A percentile compares a stretch with the other conserved stretches of the same genome.
These are phyloP conservation scores for Rotaria macrura DNA, from an alignment of 2,888 invertebrate genomes.

Conservation along the genomic window DNA sequence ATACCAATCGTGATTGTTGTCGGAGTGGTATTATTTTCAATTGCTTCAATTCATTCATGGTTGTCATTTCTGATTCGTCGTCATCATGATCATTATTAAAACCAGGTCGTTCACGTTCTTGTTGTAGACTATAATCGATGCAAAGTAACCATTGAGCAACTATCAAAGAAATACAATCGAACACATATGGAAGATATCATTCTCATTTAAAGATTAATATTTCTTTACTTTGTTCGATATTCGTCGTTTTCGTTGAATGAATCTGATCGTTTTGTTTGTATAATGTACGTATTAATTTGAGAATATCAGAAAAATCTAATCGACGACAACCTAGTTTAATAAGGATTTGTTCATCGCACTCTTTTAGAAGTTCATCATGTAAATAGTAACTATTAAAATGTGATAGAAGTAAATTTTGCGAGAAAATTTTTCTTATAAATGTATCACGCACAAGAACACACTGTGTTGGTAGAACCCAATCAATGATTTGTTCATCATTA, in stretches of 20 bases:
- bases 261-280: background rate
- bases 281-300: background rate
- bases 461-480: slow-evolving; percentile 13
- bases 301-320: background rate
- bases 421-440: slow-evolving; percentile 20
- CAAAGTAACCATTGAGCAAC: background rate
- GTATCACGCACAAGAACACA: slow-evolving; percentile 23
- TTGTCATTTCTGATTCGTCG: background rate
- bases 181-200: no score
- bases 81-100: background rate
- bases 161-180: background rate
- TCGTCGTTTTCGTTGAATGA: background rate
- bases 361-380: slow-evolving; percentile 38
- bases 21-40: background rate
- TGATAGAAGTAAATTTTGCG: background rate
- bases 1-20: background rate
- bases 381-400: slow-evolving; percentile 44
- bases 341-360: background rate
- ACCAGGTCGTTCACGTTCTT: background rate
- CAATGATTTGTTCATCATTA: background rate
- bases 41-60: background rate
- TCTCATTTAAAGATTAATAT: no score
- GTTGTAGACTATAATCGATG: background rate
- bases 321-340: background rate
- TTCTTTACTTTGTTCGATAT: background rate